Percentiles rank a stretch among this genome's conserved stretches.
These are phyloP conservation scores for Thumatha senex DNA, from an alignment of 2,888 invertebrate genomes.

Conservation along the genomic window DNA sequence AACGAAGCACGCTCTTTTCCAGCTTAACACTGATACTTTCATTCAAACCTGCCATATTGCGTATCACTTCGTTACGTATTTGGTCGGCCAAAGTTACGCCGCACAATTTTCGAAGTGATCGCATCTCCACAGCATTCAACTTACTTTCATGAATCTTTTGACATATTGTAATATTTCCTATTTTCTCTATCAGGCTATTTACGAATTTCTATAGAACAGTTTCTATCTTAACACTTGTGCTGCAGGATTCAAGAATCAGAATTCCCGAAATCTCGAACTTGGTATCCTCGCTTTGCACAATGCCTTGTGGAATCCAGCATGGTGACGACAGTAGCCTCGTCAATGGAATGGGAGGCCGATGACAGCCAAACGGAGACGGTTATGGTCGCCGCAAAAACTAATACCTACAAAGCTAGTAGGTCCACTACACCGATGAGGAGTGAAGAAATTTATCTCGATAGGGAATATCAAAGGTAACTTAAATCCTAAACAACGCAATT, in stretches of 20 bases:
- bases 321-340: constrained; percentile 31
- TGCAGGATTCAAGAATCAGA: constrained; percentile 54
- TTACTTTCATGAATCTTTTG: too few species aligned
- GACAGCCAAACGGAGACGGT: constrained; percentile 43
- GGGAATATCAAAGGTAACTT: constrained; percentile 66
- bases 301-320: constrained; percentile 41
- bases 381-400: constrained; percentile 11
- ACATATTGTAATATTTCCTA: too few species aligned
- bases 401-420: constrained; percentile 7
- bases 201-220: too few species aligned
- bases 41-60: too few species aligned
- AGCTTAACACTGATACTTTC: too few species aligned
- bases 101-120: too few species aligned
- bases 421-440: constrained; percentile 44
- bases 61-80: too few species aligned
- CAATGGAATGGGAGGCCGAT: constrained; percentile 68
- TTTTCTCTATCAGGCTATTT: too few species aligned
- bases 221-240: neutral
- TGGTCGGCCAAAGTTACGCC: too few species aligned
- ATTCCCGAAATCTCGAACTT: constrained; percentile 45
- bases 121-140: too few species aligned
- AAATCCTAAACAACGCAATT: neutral
- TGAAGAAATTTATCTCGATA: constrained; percentile 58
- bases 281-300: constrained; percentile 59
- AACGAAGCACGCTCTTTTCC: too few species aligned